Evolutionary conservation across 1,140 invertebrate genomes (phyloP), one percentile per base, ranked within the genome.

Genomic region (Leptopilina boulardi): DNA sequence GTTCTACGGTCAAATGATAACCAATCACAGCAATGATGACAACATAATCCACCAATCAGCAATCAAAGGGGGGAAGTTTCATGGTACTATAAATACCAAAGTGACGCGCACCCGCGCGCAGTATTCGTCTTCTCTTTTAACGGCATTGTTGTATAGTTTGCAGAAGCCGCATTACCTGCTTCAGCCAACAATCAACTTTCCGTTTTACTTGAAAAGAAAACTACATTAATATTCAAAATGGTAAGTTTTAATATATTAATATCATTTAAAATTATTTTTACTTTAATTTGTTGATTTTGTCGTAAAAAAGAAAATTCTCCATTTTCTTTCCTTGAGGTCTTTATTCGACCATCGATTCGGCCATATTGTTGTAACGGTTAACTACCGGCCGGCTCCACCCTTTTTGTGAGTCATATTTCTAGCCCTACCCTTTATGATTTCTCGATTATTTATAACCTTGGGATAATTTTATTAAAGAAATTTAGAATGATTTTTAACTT

Each of bases 111-210:
- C 26, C 15, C 59, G 23, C 23, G 59, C 59, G 23, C 59, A 66
- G 59, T 66, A 66, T 66, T 66, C 59, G 21, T 30, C 26, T 38
- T 54, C 9, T 54, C 51, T 18, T 54, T 54, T 9, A 21, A 54
- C 6, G 10, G 21, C 26, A 66, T 30, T 66, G 59, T 66, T 66
- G 59, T 66, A 11, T 10, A 66, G 77, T 78, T 78, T 44, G 77
- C 47, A 47, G 66, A 78, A 78, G 77, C 38, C 73, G 47, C 77
- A 73, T 78, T 71, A 74, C 73, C 73, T 47, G 77, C 77, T 78
- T 78, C 73, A 73, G 77, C 77, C 51, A 73, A 78, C 72, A 51
- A 66, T 73, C 47, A 42, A 71, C 38, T 38, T 34, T 71, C 26
- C 54, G 44, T 73, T 42, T 66, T 73, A 73, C 26, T 6, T 5